phyloP scores from a whole-genome alignment of 2,888 invertebrate genomes.

The Ctenicera cuprea region DNA sequence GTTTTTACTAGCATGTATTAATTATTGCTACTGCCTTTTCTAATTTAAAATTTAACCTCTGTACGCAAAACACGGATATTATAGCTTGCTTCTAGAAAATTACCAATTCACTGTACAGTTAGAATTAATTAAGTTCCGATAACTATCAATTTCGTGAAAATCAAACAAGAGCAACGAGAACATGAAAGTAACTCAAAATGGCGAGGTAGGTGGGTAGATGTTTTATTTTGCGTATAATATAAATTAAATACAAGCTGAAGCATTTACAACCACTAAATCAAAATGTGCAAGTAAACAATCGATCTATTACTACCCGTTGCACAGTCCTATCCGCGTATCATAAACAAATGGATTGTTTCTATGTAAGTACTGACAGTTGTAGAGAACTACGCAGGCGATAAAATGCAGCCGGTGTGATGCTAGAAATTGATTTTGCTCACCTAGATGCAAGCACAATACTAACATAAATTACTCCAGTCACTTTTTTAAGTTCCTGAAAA shows the following conservation, averaged over 20 bases:
- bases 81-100: not conserved
- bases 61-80: not conserved
- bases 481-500: slow-evolving; percentile 45
- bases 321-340: slow-evolving; percentile 32
- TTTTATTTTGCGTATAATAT: not conserved
- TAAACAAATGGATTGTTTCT: slow-evolving; percentile 45
- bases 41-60: not conserved
- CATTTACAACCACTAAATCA: slow-evolving; percentile 23
- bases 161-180: not conserved
- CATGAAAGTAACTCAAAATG: not conserved
- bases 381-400: slow-evolving; percentile 41
- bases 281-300: slow-evolving; percentile 16
- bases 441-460: slow-evolving; percentile 49
- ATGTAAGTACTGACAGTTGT: slow-evolving; percentile 46
- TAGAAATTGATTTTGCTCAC: slow-evolving; percentile 50
- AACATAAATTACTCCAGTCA: slow-evolving; percentile 47
- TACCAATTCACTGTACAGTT: not conserved
- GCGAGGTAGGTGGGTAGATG: not conserved
- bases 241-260: slow-evolving; percentile 11
- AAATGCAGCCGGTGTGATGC: slow-evolving; percentile 41
- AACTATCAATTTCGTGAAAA: slow-evolving; percentile 1
- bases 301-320: slow-evolving; percentile 20
- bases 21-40: too few species aligned
- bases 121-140: slow-evolving; percentile 3
- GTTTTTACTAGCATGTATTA: too few species aligned